A percentile compares a stretch with the other conserved stretches of the same genome.
Conservation (phyloP, 2,797 vertebrate genomes). For the Sarcophilus harrisii region DNA sequence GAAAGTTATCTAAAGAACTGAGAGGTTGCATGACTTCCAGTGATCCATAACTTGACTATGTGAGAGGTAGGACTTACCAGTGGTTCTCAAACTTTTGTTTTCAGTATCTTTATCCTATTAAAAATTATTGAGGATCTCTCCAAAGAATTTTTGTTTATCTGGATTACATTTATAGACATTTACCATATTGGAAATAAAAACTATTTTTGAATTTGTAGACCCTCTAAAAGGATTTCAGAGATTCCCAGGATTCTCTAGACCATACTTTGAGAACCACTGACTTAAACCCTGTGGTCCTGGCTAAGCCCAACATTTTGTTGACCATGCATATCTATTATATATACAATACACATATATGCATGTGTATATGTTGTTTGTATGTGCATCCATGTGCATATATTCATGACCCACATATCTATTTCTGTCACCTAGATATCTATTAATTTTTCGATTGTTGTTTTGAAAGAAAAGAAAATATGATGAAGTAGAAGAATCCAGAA, state of each 20-base stretch:
- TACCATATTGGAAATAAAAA: too few species aligned
- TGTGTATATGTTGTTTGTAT: not conserved
- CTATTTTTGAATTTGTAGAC: too few species aligned
- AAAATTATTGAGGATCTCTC: too few species aligned
- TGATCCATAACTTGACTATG: not conserved
- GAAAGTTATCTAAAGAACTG: not conserved
- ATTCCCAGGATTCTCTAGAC: too few species aligned
- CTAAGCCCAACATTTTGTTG: not conserved
- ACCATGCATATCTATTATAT: not conserved
- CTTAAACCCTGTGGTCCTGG: not conserved
- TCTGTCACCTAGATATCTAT: not conserved
- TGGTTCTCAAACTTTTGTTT: too few species aligned
- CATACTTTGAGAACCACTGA: too few species aligned
- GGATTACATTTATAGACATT: too few species aligned
- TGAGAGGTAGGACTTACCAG: not conserved
- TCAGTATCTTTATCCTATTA: too few species aligned
- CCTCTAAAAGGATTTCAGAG: too few species aligned
- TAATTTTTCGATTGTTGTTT: not conserved
- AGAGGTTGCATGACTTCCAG: not conserved
- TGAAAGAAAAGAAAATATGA: not conserved
- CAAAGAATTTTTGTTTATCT: too few species aligned
- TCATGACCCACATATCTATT: not conserved
- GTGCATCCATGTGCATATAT: not conserved
- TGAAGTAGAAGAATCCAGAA: not conserved
- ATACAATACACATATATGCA: not conserved